Base-by-base conservation (phyloP, 2,797 vertebrate genomes). In the Xerus rutilus region DNA sequence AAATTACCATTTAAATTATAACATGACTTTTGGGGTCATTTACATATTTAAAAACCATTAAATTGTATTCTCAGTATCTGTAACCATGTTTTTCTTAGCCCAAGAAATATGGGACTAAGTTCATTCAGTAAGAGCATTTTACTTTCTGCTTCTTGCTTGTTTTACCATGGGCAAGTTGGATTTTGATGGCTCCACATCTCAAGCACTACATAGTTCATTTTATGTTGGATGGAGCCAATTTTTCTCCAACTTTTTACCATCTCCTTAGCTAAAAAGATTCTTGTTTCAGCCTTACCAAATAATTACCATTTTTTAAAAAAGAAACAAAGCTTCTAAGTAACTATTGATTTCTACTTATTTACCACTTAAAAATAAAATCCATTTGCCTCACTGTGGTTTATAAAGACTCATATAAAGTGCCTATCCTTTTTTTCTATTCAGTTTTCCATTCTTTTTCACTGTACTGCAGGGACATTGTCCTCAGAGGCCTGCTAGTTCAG, bases 211-310 rank as follows among this genome's bases (percentile, higher is more conserved):
- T 32, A 78, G 74, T 49, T 91, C 32, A 35, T 54, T 72, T 65
- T 62, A 25, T 65, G 4, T 69, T 82, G 7, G 89, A 57, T 76
- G 84, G 39, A 14, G 39, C 57, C 39, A 52, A 11, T 47, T 69
- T 89, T 86, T 23, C 43, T 69, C 18, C 28, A 35, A 32, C 35
- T 65, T 76, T 87, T 73, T 43, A 86, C 57, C 77, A 9, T 93
- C 21, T 92, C 5, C 10, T 30, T 59, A 28, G 49, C 4, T 64
- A 72, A 93, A 83, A 78, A 35, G 47, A 62, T 85, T 88, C 74
- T 92, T 82, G 39, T 91, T 85, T 88, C 8, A 64, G 39, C 47
- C 52, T 91, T 84, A 85, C 23, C 57, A 59, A 59, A 25, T 21
- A 25, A 59, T 54, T 39, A 39, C 39, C 39, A 52, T 11, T 54